phyloP scores from a whole-genome alignment of 2,888 invertebrate species.

The Sesia bembeciformis region DNA sequence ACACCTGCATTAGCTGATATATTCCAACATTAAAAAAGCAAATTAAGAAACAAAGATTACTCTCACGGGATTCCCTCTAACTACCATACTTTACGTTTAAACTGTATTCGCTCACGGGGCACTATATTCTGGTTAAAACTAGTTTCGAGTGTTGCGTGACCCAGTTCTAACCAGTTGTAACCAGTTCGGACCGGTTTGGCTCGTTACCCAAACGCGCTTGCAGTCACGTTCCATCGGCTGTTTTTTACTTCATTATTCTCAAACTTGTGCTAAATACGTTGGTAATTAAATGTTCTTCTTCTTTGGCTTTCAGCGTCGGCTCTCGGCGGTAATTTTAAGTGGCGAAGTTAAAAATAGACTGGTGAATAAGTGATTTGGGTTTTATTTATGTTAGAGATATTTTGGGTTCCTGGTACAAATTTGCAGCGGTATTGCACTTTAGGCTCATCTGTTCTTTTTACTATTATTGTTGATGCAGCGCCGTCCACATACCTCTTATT shows the following conservation, averaged over 20 bases:
- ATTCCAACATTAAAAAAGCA: not conserved
- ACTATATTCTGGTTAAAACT: constrained; percentile 18
- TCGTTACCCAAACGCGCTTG: not conserved
- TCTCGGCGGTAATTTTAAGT: not conserved
- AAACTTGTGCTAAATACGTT: not conserved
- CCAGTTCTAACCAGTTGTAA: constrained; percentile 22
- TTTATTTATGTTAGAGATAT: too few relatives aligned
- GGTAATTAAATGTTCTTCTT: not conserved
- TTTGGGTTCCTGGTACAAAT: too few relatives aligned
- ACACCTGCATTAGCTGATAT: too few relatives aligned
- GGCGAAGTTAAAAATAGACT: not conserved
- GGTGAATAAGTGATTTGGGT: too few relatives aligned
- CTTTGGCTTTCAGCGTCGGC: not conserved
- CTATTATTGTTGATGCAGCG: too few relatives aligned
- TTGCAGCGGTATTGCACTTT: too few relatives aligned
- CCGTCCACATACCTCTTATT: too few relatives aligned
- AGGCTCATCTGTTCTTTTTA: too few relatives aligned
- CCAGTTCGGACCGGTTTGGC: constrained; percentile 16
- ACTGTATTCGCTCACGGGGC: constrained; percentile 3
- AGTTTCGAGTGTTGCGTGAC: constrained; percentile 24
- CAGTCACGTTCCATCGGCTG: not conserved
- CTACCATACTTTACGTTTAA: not conserved
- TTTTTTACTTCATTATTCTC: constrained; percentile 9
- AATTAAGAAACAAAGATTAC: not conserved
- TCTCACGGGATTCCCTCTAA: not conserved